Percentiles rank a stretch among this genome's conserved stretches.
Evolutionary conservation across 2,888 invertebrate genomes (phyloP).

Genomic region (Gryllus longicercus): DNA sequence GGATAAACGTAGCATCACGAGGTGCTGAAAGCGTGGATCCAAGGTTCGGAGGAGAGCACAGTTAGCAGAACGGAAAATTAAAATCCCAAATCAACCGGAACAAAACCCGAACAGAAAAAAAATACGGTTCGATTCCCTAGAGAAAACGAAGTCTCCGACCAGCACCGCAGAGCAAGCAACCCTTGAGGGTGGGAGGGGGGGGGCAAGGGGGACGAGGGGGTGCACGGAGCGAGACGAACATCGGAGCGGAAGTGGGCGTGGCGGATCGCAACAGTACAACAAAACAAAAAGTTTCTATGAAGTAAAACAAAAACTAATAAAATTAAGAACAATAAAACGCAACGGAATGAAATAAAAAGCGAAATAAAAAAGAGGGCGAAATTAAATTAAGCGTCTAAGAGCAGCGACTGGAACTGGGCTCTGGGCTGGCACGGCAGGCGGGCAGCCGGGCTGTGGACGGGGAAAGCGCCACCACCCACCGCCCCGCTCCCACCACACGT

Average conservation of each 20-base stretch:
- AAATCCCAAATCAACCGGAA: no score
- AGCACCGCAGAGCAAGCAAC: no score
- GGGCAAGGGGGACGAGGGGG: neutral
- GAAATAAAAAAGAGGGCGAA: neutral
- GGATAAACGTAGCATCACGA: no score
- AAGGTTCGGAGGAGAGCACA: no score
- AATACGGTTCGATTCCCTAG: no score
- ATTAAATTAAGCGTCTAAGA: conserved; percentile 17
- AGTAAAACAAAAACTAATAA: neutral
- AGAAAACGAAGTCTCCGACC: no score
- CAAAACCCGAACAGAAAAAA: no score
- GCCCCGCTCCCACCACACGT: no score
- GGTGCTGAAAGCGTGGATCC: no score
- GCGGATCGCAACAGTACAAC: neutral
- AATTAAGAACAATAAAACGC: conserved; percentile 17
- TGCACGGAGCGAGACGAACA: neutral
- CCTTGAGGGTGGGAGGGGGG: neutral
- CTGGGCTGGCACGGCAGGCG: neutral
- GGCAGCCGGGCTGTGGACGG: neutral
- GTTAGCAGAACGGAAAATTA: no score
- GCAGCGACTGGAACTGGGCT: conserved; percentile 2
- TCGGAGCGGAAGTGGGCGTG: neutral
- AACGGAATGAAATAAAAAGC: neutral
- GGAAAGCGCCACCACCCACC: neutral
- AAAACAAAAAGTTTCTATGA: conserved; percentile 17